Conservation (phyloP, 2,888 invertebrate species). For the Scrobipalpa atriplicella region DNA sequence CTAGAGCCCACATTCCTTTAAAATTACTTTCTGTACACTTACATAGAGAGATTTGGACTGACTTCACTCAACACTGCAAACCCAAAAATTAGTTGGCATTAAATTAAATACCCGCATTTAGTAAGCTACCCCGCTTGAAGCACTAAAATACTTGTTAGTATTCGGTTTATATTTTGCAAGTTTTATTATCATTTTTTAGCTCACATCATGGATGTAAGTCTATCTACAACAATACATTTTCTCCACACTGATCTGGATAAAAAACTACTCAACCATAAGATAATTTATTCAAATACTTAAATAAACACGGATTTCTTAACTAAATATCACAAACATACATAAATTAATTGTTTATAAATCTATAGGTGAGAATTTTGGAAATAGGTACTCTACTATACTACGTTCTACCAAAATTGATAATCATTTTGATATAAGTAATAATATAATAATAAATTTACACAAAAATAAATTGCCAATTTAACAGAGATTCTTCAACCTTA, state of each 20-base stretch:
- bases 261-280: not conserved
- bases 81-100: slow-evolving; percentile 78
- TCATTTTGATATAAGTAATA: no score
- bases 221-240: not conserved
- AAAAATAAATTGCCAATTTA: no score
- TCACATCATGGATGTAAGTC: not conserved
- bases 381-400: not conserved
- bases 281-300: not conserved
- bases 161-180: slow-evolving; percentile 14
- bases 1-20: slow-evolving; percentile 76
- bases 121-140: slow-evolving; percentile 49
- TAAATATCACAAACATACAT: slow-evolving; percentile 4
- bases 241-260: not conserved
- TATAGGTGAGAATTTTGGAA: not conserved
- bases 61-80: slow-evolving; percentile 81
- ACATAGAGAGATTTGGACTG: slow-evolving; percentile 66
- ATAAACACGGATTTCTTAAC: not conserved
- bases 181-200: not conserved
- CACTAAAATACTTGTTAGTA: slow-evolving; percentile 33
- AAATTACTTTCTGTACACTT: slow-evolving; percentile 71
- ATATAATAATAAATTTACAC: no score
- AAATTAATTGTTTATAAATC: not conserved
- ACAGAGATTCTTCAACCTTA: no score
- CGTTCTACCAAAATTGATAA: no score
- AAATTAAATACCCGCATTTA: slow-evolving; percentile 59